Conservation (phyloP, 1,140 invertebrate species). For the Wasmannia auropunctata region DNA sequence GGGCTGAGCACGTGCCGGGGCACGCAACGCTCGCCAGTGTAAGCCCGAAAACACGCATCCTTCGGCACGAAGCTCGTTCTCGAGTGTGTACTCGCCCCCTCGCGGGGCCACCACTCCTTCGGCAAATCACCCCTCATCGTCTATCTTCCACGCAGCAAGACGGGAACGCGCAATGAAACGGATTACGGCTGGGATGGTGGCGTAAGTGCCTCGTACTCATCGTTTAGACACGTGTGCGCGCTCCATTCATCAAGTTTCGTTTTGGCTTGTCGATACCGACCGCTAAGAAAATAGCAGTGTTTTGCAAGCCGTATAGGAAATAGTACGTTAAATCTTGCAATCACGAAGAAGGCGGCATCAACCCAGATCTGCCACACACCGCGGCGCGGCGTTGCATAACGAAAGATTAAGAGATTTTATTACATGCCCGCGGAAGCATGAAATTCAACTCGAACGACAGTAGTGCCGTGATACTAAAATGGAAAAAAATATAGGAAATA, state of each 20-base stretch:
- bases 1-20: constrained; percentile 73
- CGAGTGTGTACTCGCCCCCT: constrained; percentile 62
- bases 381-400: not conserved
- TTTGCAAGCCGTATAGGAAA: not conserved
- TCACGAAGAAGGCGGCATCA: not conserved
- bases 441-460: constrained; percentile 15
- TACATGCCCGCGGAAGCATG: not conserved
- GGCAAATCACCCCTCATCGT: constrained; percentile 9
- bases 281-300: not conserved
- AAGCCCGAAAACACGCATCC: constrained; percentile 68
- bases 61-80: constrained; percentile 49
- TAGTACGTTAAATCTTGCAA: not conserved
- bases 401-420: not conserved
- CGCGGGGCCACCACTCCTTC: not conserved
- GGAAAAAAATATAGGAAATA: not conserved
- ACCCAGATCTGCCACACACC: not conserved
- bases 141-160: constrained; percentile 2
- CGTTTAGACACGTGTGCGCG: not conserved
- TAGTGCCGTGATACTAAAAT: not conserved
- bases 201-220: constrained; percentile 6
- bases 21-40: constrained; percentile 75
- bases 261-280: not conserved
- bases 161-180: constrained; percentile 20
- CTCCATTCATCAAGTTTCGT: not conserved
- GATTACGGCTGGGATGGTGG: not conserved